phyloP scores from a whole-genome alignment of 1,140 invertebrate genomes.

The Saccostrea echinata region DNA sequence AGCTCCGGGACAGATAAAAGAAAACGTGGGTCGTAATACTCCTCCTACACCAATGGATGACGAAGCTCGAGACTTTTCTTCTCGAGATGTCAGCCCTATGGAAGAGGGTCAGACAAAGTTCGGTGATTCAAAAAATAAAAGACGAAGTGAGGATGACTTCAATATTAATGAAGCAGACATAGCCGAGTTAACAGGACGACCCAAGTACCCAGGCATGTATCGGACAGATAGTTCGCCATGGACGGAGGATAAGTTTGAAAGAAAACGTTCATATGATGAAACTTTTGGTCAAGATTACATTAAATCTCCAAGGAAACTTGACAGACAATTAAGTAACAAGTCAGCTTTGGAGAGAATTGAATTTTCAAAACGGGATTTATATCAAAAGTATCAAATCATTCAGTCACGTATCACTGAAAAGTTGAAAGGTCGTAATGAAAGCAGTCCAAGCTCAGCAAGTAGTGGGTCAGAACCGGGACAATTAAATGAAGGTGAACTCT shows the following conservation, averaged over 20 bases:
- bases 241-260: conserved; percentile 63
- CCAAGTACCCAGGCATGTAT: conserved; percentile 39
- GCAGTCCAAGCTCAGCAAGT: conserved; percentile 69
- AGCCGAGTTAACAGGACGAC: conserved; percentile 50
- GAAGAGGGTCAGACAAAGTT: conserved; percentile 38
- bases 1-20: conserved; percentile 23
- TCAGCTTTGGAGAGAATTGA: conserved; percentile 42
- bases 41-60: conserved; percentile 59
- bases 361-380: conserved; percentile 54
- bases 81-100: conserved; percentile 48
- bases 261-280: conserved; percentile 73
- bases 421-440: conserved; percentile 60
- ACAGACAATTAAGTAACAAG: conserved; percentile 62
- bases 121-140: conserved; percentile 54
- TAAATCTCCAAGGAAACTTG: conserved; percentile 53
- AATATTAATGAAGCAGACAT: conserved; percentile 59
- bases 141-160: conserved; percentile 50
- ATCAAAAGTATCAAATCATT: conserved; percentile 54
- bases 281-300: conserved; percentile 55
- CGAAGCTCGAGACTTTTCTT: conserved; percentile 53
- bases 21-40: conserved; percentile 47
- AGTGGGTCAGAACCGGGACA: conserved; percentile 76
- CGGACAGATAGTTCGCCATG: conserved; percentile 49
- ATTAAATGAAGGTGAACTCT: conserved; percentile 72
- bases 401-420: conserved; percentile 50